Evolutionary conservation across 2,113 vertebrate genomes (phyloP), one percentile per base, ranked within the genome.

Genomic region (Indicator indicator): DNA sequence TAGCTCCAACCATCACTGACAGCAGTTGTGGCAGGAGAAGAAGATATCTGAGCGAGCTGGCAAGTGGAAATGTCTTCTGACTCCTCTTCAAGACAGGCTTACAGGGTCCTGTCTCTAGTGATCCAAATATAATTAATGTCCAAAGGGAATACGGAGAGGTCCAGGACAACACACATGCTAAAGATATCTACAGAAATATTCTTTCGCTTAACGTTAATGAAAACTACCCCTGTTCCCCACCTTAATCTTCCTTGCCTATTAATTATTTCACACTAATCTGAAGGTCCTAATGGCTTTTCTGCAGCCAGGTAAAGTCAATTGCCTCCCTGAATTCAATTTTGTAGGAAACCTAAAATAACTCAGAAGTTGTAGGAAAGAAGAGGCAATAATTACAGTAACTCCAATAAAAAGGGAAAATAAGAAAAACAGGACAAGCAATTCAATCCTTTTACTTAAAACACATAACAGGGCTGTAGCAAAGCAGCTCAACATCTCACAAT

Each of bases 241-340:
- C 5, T 83, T 95, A 93, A 95, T 93, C 69, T 89, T 83, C 69
- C n/a, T 71, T 88, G 38, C 85, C 64, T 75, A 81, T 91, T 95
- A 94, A 95, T 93, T 94, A 95, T 83, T 93, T 95, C 89, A 95
- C 82, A 94, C 79, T 86, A 91, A 95, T 97, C 60, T 95, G 87
- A 83, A 95, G 69, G 28, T 88, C 68, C 79, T 95, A 91, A 88
- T 91, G 89, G 91, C 84, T 97, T 89, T 86, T 91, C 91, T 94
- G 56, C 75, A 95, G 87, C 60, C 91, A 86, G 91, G 89, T 96
- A 89, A 94, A 97, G 82, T 86, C 82, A 88, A 74, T 77, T 86
- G 72, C 60, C 42, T 95, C 33, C 48, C 36, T 88, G 78, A 93
- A 89, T 79, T 83, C 55, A 77, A 85, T 76, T 80, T 77, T 58